Evolutionary conservation across 2,113 vertebrate genomes (phyloP).

Genomic region (Megaceryle torquata): DNA sequence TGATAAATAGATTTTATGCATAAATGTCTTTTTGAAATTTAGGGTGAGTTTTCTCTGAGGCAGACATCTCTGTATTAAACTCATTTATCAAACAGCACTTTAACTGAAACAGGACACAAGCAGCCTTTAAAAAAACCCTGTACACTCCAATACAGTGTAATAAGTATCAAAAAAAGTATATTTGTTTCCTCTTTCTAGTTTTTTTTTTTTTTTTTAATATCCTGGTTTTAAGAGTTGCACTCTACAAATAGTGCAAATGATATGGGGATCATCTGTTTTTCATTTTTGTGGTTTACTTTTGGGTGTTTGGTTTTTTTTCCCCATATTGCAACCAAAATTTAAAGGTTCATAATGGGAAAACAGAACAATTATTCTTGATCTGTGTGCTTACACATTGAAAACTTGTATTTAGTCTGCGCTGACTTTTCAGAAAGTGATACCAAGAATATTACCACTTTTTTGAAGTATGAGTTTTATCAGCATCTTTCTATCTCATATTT

Average conservation of each 20-base stretch:
- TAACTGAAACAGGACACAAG: background rate
- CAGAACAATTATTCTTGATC: background rate
- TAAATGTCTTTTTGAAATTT: background rate
- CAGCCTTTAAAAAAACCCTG: background rate
- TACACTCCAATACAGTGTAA: background rate
- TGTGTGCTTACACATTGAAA: background rate
- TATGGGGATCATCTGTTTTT: fast-evolving
- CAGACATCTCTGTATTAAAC: background rate
- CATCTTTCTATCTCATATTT: background rate
- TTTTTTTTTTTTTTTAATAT: background rate
- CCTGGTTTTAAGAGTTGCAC: background rate
- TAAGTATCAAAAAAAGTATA: background rate
- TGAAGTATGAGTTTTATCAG: background rate
- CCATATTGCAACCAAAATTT: background rate
- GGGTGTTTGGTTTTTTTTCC: fast-evolving
- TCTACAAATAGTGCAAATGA: background rate
- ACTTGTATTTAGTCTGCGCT: background rate
- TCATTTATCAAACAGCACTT: conserved; percentile 12
- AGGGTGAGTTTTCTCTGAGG: background rate
- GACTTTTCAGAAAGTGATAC: background rate
- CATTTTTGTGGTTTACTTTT: fast-evolving
- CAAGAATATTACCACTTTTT: background rate
- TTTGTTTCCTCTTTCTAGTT: background rate
- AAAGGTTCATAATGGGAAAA: background rate
- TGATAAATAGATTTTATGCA: background rate